Percentiles rank a stretch among this genome's conserved stretches.
Evolutionary conservation across 2,797 vertebrate genomes (phyloP).

Genomic region (Chaetodon trifasciatus): DNA sequence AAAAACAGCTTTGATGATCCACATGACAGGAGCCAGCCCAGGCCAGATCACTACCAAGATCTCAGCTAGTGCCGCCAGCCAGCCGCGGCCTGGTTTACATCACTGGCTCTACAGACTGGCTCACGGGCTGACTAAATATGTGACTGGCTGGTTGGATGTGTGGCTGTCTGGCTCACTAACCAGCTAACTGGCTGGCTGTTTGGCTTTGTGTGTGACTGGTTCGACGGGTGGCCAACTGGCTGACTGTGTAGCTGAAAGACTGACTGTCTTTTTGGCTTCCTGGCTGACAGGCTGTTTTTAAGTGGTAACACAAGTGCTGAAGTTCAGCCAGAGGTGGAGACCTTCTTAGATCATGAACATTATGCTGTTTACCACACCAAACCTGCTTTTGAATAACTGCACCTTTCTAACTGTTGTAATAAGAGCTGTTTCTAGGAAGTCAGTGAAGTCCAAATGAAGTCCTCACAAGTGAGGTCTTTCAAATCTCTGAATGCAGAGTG

Average conservation of each 20-base stretch:
- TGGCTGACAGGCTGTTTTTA: conserved; percentile 61
- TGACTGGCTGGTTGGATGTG: conserved; percentile 44
- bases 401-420: not conserved
- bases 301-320: conserved; percentile 65
- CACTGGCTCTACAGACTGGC: conserved; percentile 55
- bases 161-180: conserved; percentile 53
- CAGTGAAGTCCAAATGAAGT: not conserved
- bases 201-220: conserved; percentile 54
- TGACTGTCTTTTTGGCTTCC: conserved; percentile 49
- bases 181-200: conserved; percentile 60
- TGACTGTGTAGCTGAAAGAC: conserved; percentile 23
- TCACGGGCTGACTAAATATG: conserved; percentile 56
- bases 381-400: not conserved
- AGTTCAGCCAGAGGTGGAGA: conserved; percentile 75
- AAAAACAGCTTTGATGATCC: conserved; percentile 69
- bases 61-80: conserved; percentile 64
- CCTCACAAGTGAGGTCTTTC: not conserved
- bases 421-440: not conserved
- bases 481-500: not conserved
- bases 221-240: conserved; percentile 62
- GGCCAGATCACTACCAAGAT: conserved; percentile 75
- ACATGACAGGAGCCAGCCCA: conserved; percentile 64
- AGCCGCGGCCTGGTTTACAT: conserved; percentile 74
- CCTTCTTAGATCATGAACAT: conserved; percentile 44
- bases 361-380: conserved; percentile 22